phyloP scores from a whole-genome alignment of 1,140 invertebrate genomes.

The Macrotrachela quadricornifera region DNA sequence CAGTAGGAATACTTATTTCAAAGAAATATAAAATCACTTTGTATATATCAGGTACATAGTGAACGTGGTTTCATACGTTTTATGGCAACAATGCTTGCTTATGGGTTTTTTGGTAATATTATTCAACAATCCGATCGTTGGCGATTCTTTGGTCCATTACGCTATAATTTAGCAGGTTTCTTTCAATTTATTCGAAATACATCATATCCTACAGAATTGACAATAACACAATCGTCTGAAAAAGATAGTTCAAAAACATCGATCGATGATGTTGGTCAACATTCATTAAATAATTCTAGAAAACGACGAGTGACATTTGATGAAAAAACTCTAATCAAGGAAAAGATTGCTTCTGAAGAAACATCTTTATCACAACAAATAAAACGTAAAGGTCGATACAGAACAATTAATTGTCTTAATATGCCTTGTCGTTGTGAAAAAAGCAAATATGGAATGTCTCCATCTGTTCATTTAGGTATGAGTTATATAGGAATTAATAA shows the following conservation, averaged over 20 bases:
- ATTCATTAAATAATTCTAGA: too few species aligned
- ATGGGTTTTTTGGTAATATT: constrained; percentile 68
- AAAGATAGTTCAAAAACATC: too few species aligned
- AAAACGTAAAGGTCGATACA: constrained; percentile 38
- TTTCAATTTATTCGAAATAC: constrained; percentile 48
- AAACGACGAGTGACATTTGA: too few species aligned
- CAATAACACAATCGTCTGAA: constrained; percentile 9
- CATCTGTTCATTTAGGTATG: constrained; percentile 46
- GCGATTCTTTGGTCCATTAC: constrained; percentile 64
- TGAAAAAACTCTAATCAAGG: too few species aligned
- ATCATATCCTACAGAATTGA: constrained; percentile 47
- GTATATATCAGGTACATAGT: constrained; percentile 55
- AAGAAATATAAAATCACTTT: constrained; percentile 32
- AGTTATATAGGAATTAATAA: too few species aligned
- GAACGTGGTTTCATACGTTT: constrained; percentile 42
- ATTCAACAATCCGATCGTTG: constrained; percentile 56
- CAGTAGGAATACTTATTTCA: neutral
- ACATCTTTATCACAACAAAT: constrained; percentile 28
- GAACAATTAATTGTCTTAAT: constrained; percentile 53
- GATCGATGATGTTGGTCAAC: too few species aligned
- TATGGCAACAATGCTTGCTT: constrained; percentile 57
- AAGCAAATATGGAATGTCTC: constrained; percentile 51
- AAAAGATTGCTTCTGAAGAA: constrained; percentile 13
- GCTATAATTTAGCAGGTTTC: constrained; percentile 52
- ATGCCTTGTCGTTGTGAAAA: constrained; percentile 53